Percentiles rank a stretch among this genome's conserved stretches.
phyloP scores from a whole-genome alignment of 2,113 vertebrate species.

The Promerops cafer region DNA sequence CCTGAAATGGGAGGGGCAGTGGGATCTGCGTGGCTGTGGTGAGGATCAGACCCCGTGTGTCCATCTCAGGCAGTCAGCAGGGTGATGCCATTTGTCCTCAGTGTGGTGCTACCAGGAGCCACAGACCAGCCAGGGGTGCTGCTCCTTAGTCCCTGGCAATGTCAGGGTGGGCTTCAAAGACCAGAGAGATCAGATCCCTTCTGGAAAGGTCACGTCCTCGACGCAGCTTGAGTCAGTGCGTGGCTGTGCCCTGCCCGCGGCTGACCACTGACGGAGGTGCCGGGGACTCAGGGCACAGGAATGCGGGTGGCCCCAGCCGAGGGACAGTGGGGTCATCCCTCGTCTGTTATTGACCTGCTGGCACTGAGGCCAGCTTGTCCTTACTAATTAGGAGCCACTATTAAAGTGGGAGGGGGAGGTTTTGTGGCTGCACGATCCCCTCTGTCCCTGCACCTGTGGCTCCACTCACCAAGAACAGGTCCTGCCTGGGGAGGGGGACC shows the following conservation, averaged over 20 bases:
- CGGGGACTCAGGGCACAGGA: neutral
- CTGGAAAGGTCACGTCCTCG: neutral
- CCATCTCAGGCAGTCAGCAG: neutral
- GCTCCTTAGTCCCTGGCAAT: neutral
- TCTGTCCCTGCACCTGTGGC: neutral
- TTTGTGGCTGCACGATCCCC: neutral
- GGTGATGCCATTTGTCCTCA: neutral
- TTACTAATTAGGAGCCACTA: neutral
- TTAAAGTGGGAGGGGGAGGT: neutral
- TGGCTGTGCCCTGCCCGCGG: neutral
- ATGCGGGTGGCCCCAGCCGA: neutral
- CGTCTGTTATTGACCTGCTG: neutral
- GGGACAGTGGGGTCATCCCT: neutral
- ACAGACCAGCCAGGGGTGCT: neutral
- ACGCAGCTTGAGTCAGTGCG: neutral
- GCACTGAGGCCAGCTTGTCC: neutral
- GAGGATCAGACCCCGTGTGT: neutral
- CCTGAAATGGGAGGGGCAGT: fast-evolving
- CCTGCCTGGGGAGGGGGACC: neutral
- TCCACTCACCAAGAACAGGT: fast-evolving
- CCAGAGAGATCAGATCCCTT: fast-evolving
- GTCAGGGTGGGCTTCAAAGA: neutral
- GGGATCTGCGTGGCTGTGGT: neutral
- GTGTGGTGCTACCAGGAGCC: neutral
- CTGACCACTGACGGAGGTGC: neutral